A percentile compares a stretch with the other conserved stretches of the same genome.
phyloP scores from a whole-genome alignment of 2,113 vertebrate species.

The Malurus cyaneus region DNA sequence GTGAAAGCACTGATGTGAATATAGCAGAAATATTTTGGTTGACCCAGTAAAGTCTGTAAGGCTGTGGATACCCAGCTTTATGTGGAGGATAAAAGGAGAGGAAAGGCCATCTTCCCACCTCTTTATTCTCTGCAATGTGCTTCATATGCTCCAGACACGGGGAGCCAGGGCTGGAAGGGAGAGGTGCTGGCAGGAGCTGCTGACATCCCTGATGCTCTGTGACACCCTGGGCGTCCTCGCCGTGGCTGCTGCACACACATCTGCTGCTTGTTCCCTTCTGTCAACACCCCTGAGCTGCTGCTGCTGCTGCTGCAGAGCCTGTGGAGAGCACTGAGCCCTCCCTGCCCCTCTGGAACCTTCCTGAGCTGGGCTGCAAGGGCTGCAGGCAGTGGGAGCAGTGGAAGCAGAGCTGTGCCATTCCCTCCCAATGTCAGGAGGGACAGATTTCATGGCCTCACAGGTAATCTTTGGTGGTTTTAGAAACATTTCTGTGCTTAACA shows the following conservation, averaged over 20 bases:
- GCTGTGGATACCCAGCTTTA: not conserved
- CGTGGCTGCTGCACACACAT: not conserved
- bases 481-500: not conserved
- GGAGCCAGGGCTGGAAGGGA: not conserved
- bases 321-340: not conserved
- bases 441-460: not conserved
- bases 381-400: not conserved
- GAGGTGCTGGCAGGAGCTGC: slow-evolving; percentile 20
- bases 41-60: not conserved
- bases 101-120: not conserved
- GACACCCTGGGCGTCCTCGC: not conserved
- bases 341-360: not conserved
- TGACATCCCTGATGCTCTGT: slow-evolving; percentile 31
- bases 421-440: not conserved
- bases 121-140: not conserved
- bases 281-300: not conserved
- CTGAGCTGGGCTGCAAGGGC: not conserved
- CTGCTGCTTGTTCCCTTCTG: slow-evolving; percentile 5
- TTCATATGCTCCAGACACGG: not conserved
- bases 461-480: not conserved
- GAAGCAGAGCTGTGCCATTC: not conserved
- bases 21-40: not conserved
- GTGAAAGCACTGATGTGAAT: not conserved
- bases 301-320: not conserved
- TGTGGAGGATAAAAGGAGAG: not conserved